These are phyloP conservation scores for Bibio marci DNA, from an alignment of 2,888 invertebrate species.

Conservation along the genomic window DNA sequence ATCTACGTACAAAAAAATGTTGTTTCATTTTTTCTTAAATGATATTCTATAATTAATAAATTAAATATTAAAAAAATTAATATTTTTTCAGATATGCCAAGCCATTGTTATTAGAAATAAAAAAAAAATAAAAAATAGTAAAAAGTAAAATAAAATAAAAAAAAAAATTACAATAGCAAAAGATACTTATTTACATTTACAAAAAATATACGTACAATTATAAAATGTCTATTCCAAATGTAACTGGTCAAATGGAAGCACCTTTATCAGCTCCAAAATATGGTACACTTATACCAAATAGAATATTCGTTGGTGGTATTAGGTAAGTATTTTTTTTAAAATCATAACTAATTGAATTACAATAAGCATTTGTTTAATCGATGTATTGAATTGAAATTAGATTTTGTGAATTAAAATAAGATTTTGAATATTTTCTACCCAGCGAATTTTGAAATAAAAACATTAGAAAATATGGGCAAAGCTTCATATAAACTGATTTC, in stretches of 20 bases:
- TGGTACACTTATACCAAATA: slow-evolving; percentile 80
- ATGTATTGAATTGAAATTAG: neutral
- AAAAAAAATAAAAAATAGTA: neutral
- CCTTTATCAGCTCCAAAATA: slow-evolving; percentile 36
- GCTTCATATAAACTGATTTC: too few species aligned
- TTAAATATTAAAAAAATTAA: too few species aligned
- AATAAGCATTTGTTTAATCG: too few species aligned
- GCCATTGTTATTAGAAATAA: too few species aligned
- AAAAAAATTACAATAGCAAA: neutral
- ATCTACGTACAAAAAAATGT: too few species aligned
- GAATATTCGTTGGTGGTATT: slow-evolving; percentile 94
- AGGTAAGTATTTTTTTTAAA: slow-evolving; percentile 34
- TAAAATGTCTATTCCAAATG: slow-evolving; percentile 11
- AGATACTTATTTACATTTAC: neutral
- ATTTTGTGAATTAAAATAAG: neutral
- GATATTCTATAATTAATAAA: too few species aligned
- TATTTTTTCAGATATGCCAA: too few species aligned
- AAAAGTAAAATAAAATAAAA: neutral
- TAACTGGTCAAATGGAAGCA: slow-evolving; percentile 21
- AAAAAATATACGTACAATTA: neutral
- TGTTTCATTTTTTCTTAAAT: too few species aligned
- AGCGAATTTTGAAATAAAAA: too few species aligned
- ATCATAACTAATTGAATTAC: too few species aligned
- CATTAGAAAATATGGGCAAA: too few species aligned
- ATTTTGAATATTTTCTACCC: too few species aligned